Conservation (phyloP, 2,797 vertebrate species). For the Oreochromis grahami region DNA sequence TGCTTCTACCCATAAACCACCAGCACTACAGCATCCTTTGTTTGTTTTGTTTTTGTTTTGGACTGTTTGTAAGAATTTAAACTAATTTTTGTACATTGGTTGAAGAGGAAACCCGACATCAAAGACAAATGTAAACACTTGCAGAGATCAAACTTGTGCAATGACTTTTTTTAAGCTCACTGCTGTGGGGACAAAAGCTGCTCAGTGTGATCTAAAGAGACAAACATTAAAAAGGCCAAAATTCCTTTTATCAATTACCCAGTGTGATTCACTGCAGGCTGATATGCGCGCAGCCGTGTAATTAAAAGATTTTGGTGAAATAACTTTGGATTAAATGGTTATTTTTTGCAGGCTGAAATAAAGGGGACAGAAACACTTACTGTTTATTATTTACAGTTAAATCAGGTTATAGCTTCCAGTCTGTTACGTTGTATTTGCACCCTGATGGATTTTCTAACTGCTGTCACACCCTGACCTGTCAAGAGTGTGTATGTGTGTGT, state of each 20-base stretch:
- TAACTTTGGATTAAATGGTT: constrained; percentile 6
- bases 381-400: neutral
- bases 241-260: constrained; percentile 26
- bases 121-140: neutral
- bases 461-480: neutral
- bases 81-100: constrained; percentile 27
- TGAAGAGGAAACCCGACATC: neutral
- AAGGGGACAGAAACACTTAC: neutral
- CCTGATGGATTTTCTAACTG: neutral
- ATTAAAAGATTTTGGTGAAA: constrained; percentile 38
- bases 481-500: neutral
- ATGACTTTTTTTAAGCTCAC: neutral
- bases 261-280: constrained; percentile 20
- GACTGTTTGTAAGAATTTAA: constrained; percentile 27
- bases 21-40: neutral
- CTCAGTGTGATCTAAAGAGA: constrained; percentile 27
- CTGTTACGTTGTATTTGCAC: neutral
- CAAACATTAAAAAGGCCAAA: constrained; percentile 13
- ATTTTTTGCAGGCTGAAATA: neutral
- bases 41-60: constrained; percentile 6
- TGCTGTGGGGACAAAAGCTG: constrained; percentile 14
- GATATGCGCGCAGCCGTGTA: constrained; percentile 26
- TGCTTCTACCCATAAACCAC: constrained; percentile 13
- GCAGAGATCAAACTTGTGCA: constrained; percentile 12
- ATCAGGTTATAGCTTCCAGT: neutral